Evolutionary conservation across 2,113 vertebrate species (phyloP).

Genomic region (Parotia lawesii): DNA sequence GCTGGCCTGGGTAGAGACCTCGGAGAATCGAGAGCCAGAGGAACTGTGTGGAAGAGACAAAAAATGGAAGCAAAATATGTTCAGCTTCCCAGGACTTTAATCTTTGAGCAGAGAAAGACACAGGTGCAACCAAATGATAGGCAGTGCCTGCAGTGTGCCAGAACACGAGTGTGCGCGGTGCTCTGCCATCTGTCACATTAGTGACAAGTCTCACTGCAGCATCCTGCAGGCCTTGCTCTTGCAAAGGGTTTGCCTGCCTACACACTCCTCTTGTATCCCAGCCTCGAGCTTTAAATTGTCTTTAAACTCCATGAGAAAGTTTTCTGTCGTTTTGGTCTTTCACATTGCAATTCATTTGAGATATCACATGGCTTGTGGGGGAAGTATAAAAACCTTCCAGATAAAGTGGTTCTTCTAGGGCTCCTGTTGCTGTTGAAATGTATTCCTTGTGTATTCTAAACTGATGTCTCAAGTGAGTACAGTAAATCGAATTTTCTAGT

Average conservation of each 20-base stretch:
- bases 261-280: not conserved
- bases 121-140: constrained; percentile 46
- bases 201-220: not conserved
- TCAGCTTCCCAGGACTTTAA: constrained; percentile 59
- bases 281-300: constrained; percentile 29
- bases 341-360: not conserved
- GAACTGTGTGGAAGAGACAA: not conserved
- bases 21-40: not conserved
- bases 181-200: constrained; percentile 34
- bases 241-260: constrained; percentile 34
- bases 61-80: constrained; percentile 59
- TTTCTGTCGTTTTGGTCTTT: not conserved
- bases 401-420: not conserved
- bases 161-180: not conserved
- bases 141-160: constrained; percentile 13
- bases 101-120: constrained; percentile 35
- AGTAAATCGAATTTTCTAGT: not conserved
- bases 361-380: not conserved
- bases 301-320: not conserved
- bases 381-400: not conserved
- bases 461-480: not conserved
- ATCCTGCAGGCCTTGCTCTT: constrained; percentile 5
- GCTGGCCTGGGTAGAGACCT: constrained; percentile 34
- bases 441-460: not conserved
- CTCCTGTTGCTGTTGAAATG: not conserved